These are phyloP conservation scores for Coreoperca whiteheadi DNA, from an alignment of 2,113 vertebrate genomes.

Conservation along the genomic window DNA sequence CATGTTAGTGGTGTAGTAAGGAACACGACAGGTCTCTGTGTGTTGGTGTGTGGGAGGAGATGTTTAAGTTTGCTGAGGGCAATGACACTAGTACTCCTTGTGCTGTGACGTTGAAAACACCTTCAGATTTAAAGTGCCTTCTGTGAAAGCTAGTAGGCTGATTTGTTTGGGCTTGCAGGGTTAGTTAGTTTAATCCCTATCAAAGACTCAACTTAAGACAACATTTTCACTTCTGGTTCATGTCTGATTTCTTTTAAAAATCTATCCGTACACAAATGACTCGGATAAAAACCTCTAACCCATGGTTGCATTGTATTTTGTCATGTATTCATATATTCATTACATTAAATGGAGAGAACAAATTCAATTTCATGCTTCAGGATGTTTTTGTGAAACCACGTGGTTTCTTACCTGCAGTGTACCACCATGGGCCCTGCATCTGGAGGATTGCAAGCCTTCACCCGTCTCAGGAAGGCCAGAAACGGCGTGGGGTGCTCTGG, in stretches of 20 bases:
- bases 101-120: slow-evolving; percentile 61
- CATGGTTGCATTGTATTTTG: slow-evolving; percentile 22
- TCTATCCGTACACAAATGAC: slow-evolving; percentile 11
- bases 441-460: slow-evolving; percentile 98
- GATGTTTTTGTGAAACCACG: slow-evolving; percentile 47
- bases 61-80: slow-evolving; percentile 62
- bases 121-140: slow-evolving; percentile 48
- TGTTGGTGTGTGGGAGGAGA: slow-evolving; percentile 60
- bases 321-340: slow-evolving; percentile 75
- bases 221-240: slow-evolving; percentile 16
- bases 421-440: slow-evolving; percentile 99
- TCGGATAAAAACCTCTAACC: slow-evolving; percentile 30
- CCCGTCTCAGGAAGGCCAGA: slow-evolving; percentile 94
- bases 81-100: slow-evolving; percentile 64
- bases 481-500: slow-evolving; percentile 98
- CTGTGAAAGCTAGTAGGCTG: slow-evolving; percentile 44
- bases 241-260: slow-evolving; percentile 5
- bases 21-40: slow-evolving; percentile 48
- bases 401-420: slow-evolving; percentile 93
- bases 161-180: slow-evolving; percentile 41
- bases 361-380: slow-evolving; percentile 74
- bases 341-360: slow-evolving; percentile 65
- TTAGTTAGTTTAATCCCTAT: not conserved
- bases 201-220: not conserved
- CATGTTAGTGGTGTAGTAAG: slow-evolving; percentile 30